A percentile compares a stretch with the other conserved stretches of the same genome.
These are phyloP conservation scores for Irena cyanogastra DNA, from an alignment of 2,113 vertebrate genomes.

Conservation along the genomic window DNA sequence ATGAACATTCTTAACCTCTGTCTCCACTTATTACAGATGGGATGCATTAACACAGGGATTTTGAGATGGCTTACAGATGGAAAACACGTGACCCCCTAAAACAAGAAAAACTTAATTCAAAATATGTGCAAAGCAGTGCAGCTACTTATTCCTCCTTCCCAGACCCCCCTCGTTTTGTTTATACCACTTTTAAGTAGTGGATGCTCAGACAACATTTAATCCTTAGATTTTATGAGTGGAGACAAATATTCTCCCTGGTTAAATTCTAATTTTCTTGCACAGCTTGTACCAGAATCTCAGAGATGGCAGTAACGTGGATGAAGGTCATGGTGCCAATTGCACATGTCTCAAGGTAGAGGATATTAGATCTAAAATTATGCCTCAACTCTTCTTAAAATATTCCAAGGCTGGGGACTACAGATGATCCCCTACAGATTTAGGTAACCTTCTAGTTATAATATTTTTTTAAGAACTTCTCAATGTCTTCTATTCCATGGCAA, in stretches of 20 bases:
- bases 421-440: neutral
- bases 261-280: neutral
- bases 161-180: fast-evolving
- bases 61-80: neutral
- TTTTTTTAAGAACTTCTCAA: neutral
- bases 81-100: neutral
- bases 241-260: neutral
- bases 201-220: neutral
- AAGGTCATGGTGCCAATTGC: neutral
- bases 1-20: neutral
- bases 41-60: neutral
- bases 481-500: neutral
- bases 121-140: neutral
- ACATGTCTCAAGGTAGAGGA: neutral
- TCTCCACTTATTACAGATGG: neutral
- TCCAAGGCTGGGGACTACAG: neutral
- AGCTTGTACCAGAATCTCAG: neutral
- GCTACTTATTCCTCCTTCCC: neutral
- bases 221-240: neutral
- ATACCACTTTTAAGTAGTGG: neutral
- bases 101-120: neutral
- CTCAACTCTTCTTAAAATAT: neutral
- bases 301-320: neutral
- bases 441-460: neutral
- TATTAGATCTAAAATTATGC: neutral